These are phyloP conservation scores for Syngnathus rostellatus DNA, from an alignment of 2,797 vertebrate species.

Conservation along the genomic window DNA sequence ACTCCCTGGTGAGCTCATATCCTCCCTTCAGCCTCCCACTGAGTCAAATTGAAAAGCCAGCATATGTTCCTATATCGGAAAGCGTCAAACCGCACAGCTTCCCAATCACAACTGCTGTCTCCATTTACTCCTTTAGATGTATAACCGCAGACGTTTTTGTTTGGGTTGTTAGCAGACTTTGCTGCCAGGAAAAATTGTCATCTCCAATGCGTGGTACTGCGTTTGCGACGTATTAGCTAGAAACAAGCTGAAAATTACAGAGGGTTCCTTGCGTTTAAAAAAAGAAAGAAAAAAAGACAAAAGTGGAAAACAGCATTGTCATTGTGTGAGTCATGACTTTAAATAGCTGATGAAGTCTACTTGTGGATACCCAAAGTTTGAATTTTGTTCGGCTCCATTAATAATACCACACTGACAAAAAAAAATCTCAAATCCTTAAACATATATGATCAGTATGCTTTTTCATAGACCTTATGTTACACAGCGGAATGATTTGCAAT, in stretches of 20 bases:
- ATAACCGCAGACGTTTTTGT: slow-evolving; percentile 22
- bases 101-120: slow-evolving; percentile 22
- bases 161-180: slow-evolving; percentile 4
- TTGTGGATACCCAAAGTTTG: not conserved
- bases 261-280: not conserved
- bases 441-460: too few species aligned
- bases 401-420: too few species aligned
- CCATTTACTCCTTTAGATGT: slow-evolving; percentile 31
- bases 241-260: slow-evolving; percentile 30
- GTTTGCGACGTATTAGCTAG: slow-evolving; percentile 5
- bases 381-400: too few species aligned
- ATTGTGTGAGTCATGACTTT: not conserved
- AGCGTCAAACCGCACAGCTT: slow-evolving; percentile 9
- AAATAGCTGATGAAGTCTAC: not conserved
- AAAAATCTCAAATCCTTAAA: too few species aligned
- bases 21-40: slow-evolving; percentile 27
- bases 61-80: slow-evolving; percentile 20
- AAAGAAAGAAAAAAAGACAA: not conserved
- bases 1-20: slow-evolving; percentile 47
- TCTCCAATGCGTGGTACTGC: slow-evolving; percentile 7
- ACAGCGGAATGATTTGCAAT: too few species aligned
- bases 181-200: slow-evolving; percentile 15
- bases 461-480: too few species aligned
- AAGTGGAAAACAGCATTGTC: not conserved
- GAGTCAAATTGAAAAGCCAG: slow-evolving; percentile 26